Conservation (phyloP, 2,113 vertebrate species). For the Sylvia atricapilla region DNA sequence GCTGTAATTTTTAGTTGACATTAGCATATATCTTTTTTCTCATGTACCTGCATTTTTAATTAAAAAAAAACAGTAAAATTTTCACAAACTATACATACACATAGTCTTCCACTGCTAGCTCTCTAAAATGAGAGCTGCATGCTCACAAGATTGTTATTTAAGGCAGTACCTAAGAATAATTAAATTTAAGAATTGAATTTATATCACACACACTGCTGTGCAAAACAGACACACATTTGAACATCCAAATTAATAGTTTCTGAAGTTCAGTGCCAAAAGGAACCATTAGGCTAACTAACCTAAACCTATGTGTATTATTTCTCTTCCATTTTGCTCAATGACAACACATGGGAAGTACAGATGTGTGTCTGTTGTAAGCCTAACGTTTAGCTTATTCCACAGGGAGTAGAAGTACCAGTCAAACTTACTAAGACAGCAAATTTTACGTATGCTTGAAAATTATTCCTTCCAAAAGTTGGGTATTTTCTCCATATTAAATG, state of each 20-base stretch:
- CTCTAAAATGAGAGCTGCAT: neutral
- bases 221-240: neutral
- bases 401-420: neutral
- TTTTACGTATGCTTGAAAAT: neutral
- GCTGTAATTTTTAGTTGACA: neutral
- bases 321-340: neutral
- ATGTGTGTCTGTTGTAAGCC: neutral
- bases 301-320: neutral
- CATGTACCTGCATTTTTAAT: neutral
- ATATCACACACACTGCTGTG: neutral
- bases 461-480: neutral
- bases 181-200: neutral
- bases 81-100: neutral
- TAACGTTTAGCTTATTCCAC: neutral
- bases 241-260: neutral
- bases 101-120: neutral
- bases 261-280: neutral
- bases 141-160: neutral
- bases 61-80: accelerated
- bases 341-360: neutral
- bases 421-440: neutral
- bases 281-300: neutral
- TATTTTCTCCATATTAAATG: neutral
- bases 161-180: neutral
- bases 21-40: neutral